Conservation (phyloP, 2,113 vertebrate species). For the Calonectris borealis region DNA sequence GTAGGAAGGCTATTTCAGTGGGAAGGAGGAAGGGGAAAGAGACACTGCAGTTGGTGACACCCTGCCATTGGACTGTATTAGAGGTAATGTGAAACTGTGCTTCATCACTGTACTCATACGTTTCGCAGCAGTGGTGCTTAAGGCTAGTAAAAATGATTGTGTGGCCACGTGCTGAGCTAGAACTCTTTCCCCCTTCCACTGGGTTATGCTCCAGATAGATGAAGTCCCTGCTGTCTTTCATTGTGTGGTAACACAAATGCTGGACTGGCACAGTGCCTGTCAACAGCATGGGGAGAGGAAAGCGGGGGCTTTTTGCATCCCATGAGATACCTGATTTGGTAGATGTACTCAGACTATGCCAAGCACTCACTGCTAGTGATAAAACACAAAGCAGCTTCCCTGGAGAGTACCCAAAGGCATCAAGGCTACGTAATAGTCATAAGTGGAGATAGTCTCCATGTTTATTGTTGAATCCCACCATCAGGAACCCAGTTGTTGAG, state of each 20-base stretch:
- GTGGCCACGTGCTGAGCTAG: not conserved
- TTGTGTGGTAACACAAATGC: not conserved
- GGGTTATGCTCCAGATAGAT: not conserved
- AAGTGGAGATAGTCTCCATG: not conserved
- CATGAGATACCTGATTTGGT: not conserved
- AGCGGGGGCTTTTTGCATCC: not conserved
- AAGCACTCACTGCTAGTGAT: not conserved
- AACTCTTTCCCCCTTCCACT: not conserved
- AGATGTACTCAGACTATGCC: not conserved
- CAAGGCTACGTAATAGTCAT: not conserved
- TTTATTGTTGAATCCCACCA: not conserved
- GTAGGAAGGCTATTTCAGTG: not conserved
- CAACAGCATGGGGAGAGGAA: not conserved
- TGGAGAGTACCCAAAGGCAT: not conserved
- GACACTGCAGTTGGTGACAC: not conserved
- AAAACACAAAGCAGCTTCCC: not conserved
- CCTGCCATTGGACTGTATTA: not conserved
- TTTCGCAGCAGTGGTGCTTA: not conserved
- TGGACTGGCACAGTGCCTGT: not conserved
- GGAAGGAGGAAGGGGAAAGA: not conserved
- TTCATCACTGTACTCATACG: accelerated
- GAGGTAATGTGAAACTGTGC: not conserved
- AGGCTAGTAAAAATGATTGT: not conserved
- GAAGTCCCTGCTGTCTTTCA: not conserved
- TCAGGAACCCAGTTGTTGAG: not conserved